Evolutionary conservation across 2,797 vertebrate species (phyloP), one percentile per base, ranked within the genome.

Genomic region (Lepilemur ruficaudatus): DNA sequence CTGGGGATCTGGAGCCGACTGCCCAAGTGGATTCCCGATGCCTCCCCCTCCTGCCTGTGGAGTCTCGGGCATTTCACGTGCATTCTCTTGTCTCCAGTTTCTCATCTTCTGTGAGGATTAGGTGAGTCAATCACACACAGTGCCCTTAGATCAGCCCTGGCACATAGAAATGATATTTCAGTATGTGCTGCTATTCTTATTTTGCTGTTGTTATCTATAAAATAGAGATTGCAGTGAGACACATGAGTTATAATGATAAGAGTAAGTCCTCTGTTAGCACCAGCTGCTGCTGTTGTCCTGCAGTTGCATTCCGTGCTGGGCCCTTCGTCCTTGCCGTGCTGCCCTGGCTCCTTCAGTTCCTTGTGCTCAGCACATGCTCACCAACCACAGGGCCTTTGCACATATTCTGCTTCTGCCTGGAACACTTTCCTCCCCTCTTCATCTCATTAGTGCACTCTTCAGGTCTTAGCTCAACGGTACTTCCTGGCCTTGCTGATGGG

Each of bases 251-350:
- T 59, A 59, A 59, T 55, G 20, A 22, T 59, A 59, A 17, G n/a
- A 25, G 50, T 1, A 5, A 50, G 17, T 8, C 50, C 38, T 38
- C 15, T 7, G 13, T 7, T 4, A 23, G 14, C 1, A 6, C 9
- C 32, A 11, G 7, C 48, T 15, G 17, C 17, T 5, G n/a, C 50
- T 3, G 7, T 2, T 2, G 20, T 63, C 23, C 41, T 15, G 12
- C 10, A 35, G 30, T 30, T 11, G 5, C 1, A 0, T 50, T 9
- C 69, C 22, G 52, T 25, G 38, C 38, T 9, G 0, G 2, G 1
- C 11, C 7, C 63, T 52, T 41, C 55, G 57, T 38, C 73, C 17
- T 35, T 43, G 57, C 30, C 76, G 18, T 5, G 11, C 43, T 30
- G 22, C 13, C 30, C 15, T 1, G 4, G 61, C 52, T 22, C 41